Conservation (phyloP, 64 coral and sea anemone species). For the Montipora sp. region DNA sequence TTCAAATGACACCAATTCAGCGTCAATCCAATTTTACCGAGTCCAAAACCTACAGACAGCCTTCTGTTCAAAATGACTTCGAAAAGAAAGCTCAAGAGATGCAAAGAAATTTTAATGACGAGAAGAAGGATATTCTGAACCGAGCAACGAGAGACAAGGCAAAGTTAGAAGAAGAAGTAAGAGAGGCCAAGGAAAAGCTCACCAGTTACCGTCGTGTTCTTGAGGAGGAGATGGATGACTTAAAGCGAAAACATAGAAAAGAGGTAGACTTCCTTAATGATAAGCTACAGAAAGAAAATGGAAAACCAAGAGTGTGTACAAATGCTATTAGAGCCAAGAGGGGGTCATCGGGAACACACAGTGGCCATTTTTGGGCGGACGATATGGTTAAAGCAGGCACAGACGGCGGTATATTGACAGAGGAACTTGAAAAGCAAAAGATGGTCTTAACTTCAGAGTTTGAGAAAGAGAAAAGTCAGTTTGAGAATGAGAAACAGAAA, state of each 20-base stretch:
- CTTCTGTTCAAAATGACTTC: neutral
- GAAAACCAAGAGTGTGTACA: slow-evolving; percentile 31
- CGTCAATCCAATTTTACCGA: neutral
- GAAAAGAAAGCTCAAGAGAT: slow-evolving; percentile 39
- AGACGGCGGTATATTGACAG: neutral
- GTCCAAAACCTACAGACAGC: neutral
- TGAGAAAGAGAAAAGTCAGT: neutral
- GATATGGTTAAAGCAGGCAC: neutral
- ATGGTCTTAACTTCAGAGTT: neutral
- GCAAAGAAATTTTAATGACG: slow-evolving; percentile 26
- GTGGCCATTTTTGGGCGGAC: neutral
- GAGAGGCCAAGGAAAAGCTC: slow-evolving; percentile 51
- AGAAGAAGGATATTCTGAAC: slow-evolving; percentile 54
- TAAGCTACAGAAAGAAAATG: slow-evolving; percentile 69
- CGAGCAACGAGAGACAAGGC: slow-evolving; percentile 71
- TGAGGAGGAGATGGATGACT: slow-evolving; percentile 15
- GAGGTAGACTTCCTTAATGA: slow-evolving; percentile 48
- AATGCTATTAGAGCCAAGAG: slow-evolving; percentile 7
- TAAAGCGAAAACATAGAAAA: slow-evolving; percentile 42
- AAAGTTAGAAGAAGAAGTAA: slow-evolving; percentile 67
- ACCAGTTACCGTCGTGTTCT: neutral
- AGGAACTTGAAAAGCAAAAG: neutral
- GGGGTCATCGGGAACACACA: neutral
- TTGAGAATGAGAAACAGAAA: slow-evolving; percentile 65
- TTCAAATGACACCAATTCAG: neutral